Percentiles rank a stretch among this genome's conserved stretches.
These are phyloP conservation scores for Oenanthe melanoleuca DNA, from an alignment of 2,113 vertebrate species.

Conservation along the genomic window DNA sequence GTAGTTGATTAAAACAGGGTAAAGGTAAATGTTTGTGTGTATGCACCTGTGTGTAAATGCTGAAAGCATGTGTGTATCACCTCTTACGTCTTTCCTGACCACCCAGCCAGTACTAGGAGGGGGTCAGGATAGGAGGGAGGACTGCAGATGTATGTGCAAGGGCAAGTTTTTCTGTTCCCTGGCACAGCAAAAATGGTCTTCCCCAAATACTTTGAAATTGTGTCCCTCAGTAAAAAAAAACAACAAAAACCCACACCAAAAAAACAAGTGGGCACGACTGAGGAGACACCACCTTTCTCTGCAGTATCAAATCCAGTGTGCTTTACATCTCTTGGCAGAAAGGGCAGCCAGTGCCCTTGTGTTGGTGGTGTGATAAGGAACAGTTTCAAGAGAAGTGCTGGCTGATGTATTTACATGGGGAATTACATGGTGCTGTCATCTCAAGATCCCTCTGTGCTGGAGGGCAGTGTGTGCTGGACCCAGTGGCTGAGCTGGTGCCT, in stretches of 20 bases:
- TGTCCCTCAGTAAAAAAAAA: background rate
- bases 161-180: background rate
- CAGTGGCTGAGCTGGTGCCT: background rate
- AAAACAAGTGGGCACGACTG: fast-evolving
- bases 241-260: background rate
- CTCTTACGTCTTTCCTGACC: background rate
- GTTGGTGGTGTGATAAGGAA: background rate
- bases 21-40: background rate
- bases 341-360: background rate
- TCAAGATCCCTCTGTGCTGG: background rate
- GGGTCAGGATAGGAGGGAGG: background rate
- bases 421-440: background rate
- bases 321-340: background rate
- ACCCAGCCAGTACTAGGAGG: background rate
- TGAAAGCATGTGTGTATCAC: background rate
- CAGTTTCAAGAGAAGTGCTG: background rate
- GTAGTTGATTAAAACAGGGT: background rate
- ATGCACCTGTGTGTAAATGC: background rate
- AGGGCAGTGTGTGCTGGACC: background rate
- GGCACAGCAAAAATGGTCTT: background rate
- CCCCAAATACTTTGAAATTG: background rate
- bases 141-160: background rate
- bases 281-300: background rate
- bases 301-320: background rate
- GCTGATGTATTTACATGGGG: fast-evolving